Evolutionary conservation across 2,888 invertebrate species (phyloP).

Genomic region (Eilema sororculum): DNA sequence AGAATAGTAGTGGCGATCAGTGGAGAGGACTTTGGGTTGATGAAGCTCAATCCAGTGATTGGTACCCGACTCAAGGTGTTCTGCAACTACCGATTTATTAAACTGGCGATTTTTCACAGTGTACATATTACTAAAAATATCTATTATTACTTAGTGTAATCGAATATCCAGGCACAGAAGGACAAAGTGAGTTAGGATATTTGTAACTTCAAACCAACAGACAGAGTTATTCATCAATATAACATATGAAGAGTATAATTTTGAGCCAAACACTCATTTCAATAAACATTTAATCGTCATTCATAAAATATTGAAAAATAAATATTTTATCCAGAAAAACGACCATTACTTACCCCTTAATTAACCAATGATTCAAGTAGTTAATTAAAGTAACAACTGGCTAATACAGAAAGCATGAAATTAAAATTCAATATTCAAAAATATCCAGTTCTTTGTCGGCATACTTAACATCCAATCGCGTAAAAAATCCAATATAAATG

Average conservation of each 20-base stretch:
- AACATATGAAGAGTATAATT: too few species aligned
- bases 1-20: too few species aligned
- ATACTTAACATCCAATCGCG: constrained; percentile 37
- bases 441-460: constrained; percentile 40
- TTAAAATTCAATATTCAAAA: constrained; percentile 38
- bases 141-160: neutral
- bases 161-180: neutral
- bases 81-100: too few species aligned
- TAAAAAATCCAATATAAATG: constrained; percentile 50
- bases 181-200: neutral
- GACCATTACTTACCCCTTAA: constrained; percentile 16
- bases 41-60: too few species aligned
- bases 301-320: neutral
- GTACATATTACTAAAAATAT: neutral
- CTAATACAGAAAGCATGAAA: constrained; percentile 30
- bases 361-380: constrained; percentile 15
- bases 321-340: constrained; percentile 16
- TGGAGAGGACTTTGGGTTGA: too few species aligned
- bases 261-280: neutral
- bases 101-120: too few species aligned
- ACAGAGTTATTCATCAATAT: too few species aligned
- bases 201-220: neutral
- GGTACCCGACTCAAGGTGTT: too few species aligned
- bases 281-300: too few species aligned
- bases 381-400: constrained; percentile 33